Evolutionary conservation across 2,113 vertebrate species (phyloP), one percentile per base, ranked within the genome.

Genomic region (Dipodomys ordii): DNA sequence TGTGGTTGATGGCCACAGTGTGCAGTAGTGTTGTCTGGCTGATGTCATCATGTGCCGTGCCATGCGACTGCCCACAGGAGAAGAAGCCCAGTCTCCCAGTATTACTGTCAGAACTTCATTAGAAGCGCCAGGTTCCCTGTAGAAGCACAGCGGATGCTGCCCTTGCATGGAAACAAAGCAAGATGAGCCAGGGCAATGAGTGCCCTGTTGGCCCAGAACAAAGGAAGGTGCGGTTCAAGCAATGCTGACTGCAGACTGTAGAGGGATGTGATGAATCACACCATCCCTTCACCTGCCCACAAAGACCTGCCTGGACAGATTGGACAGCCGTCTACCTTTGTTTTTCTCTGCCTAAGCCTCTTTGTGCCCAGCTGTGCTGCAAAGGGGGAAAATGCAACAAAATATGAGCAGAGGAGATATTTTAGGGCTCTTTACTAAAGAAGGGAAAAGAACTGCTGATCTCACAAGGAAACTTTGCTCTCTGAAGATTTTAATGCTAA

Each of bases 391-490:
- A 57, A 62, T 11, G 10, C 8, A 25, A n/a, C 35, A 18, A 64
- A 57, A 35, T 67, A 35, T 74, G 69, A 88, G 64, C 84, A 28
- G 23, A 44, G 35, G 67, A 71, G 81, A 76, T 72, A 76, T 91
- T 91, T 86, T 25, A 32, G 71, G 44, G 15, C 82, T 71, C 62
- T 93, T 94, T 85, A 46, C 71, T 85, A 79, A 90, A 71, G 68
- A 71, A 92, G 30, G 53, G 30, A 77, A 80, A 78, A 73, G 78
- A 94, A 95, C 28, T 67, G 93, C 93, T 96, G 93, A 94, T 88
- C 46, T 88, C 46, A 91, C 18, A 90, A 85, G 90, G 68, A 88
- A 78, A 90, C 79, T 87, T 93, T 49, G 44, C 62, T 94, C 73
- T 92, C 83, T 60, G 74, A 68, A 95, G 86, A 92, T 90, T 82